Evolutionary conservation across 2,113 vertebrate genomes (phyloP).

Genomic region (Sylvilagus bachmani): DNA sequence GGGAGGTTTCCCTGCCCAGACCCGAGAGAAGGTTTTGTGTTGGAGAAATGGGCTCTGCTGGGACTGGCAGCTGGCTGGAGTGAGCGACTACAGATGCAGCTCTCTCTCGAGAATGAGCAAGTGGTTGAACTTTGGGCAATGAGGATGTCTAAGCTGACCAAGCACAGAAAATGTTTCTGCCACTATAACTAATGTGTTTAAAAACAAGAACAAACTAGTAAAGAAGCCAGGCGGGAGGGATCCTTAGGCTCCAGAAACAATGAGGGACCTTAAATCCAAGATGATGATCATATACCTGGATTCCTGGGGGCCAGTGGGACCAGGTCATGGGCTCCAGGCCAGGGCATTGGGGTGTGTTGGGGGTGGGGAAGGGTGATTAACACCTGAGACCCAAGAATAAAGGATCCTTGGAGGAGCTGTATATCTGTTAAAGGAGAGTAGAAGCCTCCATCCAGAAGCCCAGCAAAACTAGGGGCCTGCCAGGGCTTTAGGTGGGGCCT

Average conservation of each 20-base stretch:
- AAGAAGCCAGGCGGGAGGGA: background rate
- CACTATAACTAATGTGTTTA: background rate
- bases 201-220: background rate
- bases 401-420: background rate
- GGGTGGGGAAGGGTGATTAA: background rate
- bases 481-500: background rate
- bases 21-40: background rate
- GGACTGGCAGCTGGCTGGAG: background rate
- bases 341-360: background rate
- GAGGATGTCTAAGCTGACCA: background rate
- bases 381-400: background rate
- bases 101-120: background rate
- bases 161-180: slow-evolving; percentile 25
- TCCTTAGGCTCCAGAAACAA: background rate
- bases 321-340: background rate
- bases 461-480: background rate
- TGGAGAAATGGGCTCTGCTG: background rate
- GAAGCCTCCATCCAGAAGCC: background rate
- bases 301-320: background rate
- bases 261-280: background rate
- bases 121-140: background rate
- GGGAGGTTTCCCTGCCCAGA: background rate
- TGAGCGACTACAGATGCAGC: background rate
- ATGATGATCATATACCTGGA: background rate
- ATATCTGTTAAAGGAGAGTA: background rate